Evolutionary conservation across 2,888 invertebrate species (phyloP), one percentile per base, ranked within the genome.

Genomic region (Meandrusa payeni): DNA sequence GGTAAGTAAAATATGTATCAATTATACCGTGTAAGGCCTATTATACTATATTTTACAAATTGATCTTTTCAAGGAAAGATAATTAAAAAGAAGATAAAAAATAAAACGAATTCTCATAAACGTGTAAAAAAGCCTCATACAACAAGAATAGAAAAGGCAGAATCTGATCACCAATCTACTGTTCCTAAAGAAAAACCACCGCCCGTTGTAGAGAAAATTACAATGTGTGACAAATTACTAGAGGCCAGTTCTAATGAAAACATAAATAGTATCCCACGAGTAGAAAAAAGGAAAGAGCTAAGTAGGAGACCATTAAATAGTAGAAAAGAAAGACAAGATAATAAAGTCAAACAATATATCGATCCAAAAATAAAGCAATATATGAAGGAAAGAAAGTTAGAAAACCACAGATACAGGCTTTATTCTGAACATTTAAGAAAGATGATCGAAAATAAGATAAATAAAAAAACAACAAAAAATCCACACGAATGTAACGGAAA

Each of bases 61-160:
- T 24, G 31, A 27, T 17, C 33, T 22, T 12, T 34, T 56, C 26
- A 37, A 83, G 83, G 83, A 5, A 80, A 74, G 54, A 43, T 64
- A 17, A 56, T 65, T 2, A 82, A 67, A 58, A 64, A 80, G 40
- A 75, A 67, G 38, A 5, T n/a, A 3, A 51, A 45, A 2, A 67
- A 57, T 19, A 58, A 53, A 31, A 47, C 41, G 17, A 2, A n/a
- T 9, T 47, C 3, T 12, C 17, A 12, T 9, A 13, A 5, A 2
- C 2, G 45, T 15, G 20, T 20, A 6, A 15, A 28, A 36, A 40
- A 32, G 5, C 38, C 15, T 17, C 15, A 27, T 31, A 17, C 22
- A n/a, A n/a, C n/a, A n/a, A n/a, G n/a, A n/a, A n/a, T n/a, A n/a
- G n/a, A n/a, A n/a, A n/a, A n/a, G n/a, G n/a, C n/a, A n/a, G n/a